Evolutionary conservation across 2,113 vertebrate genomes (phyloP).

Genomic region (Craseonycteris thonglongyai): DNA sequence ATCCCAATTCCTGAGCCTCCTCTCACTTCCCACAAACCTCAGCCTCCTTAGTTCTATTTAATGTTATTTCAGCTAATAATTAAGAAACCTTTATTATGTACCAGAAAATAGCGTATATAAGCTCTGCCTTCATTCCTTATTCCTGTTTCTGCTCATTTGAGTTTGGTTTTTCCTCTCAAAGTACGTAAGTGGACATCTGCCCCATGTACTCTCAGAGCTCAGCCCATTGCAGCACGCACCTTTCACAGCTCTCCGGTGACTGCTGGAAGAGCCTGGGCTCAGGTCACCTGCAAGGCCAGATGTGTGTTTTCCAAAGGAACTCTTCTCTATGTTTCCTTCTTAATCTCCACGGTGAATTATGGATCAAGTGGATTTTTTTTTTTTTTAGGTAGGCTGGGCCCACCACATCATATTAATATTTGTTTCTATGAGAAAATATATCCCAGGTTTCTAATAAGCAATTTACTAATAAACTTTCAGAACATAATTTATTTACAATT

Average conservation of each 20-base stretch:
- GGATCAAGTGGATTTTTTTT: conserved; percentile 15
- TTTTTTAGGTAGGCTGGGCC: neutral
- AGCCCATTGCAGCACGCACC: neutral
- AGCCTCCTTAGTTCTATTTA: neutral
- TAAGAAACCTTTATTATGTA: neutral
- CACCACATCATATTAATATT: neutral
- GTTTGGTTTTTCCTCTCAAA: neutral
- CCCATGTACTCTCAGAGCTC: neutral
- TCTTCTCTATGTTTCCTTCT: neutral
- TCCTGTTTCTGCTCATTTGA: neutral
- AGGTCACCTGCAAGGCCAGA: neutral
- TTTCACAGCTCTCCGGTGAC: neutral
- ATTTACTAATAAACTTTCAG: conserved; percentile 11
- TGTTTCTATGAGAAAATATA: conserved; percentile 19
- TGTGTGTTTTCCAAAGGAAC: neutral
- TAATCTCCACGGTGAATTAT: neutral
- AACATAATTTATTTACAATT: neutral
- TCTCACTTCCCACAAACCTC: neutral
- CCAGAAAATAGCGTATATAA: neutral
- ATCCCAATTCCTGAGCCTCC: neutral
- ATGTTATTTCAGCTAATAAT: neutral
- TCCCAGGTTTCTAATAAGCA: neutral
- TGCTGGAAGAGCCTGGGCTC: neutral
- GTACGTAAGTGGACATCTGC: neutral
- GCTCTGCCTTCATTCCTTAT: neutral